phyloP scores from a whole-genome alignment of 1,140 invertebrate genomes.

The Oryzaephilus surinamensis region DNA sequence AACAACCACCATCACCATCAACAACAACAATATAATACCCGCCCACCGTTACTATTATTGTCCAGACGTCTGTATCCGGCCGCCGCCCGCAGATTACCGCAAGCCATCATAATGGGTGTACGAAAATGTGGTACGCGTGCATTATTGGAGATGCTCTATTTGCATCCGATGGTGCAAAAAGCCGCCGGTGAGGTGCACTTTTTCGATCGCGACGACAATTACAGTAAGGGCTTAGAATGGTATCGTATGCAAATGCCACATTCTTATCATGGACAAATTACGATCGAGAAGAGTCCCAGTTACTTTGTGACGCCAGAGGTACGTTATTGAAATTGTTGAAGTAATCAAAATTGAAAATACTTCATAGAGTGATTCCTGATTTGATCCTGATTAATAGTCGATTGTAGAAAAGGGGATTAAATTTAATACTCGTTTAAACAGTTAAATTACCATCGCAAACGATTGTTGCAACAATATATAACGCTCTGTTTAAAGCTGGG shows the following conservation, averaged over 20 bases:
- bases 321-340: too few relatives aligned
- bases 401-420: too few relatives aligned
- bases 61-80: conserved; percentile 28
- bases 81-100: conserved; percentile 26
- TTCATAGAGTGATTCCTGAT: too few relatives aligned
- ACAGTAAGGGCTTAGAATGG: conserved; percentile 83
- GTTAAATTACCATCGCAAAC: too few relatives aligned
- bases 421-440: too few relatives aligned
- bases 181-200: conserved; percentile 89
- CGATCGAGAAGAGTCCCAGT: conserved; percentile 94
- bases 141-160: conserved; percentile 85
- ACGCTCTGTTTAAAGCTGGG: too few relatives aligned
- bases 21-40: conserved; percentile 15
- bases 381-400: too few relatives aligned
- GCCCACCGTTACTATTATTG: conserved; percentile 26
- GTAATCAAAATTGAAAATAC: too few relatives aligned
- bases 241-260: conserved; percentile 87
- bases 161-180: conserved; percentile 87
- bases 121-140: conserved; percentile 90
- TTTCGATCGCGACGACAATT: conserved; percentile 88
- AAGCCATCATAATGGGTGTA: conserved; percentile 82
- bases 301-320: conserved; percentile 96
- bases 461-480: too few relatives aligned
- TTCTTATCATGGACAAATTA: conserved; percentile 80
- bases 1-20: too few relatives aligned